Base-by-base conservation (phyloP, 2,113 vertebrate genomes). In the Acrocephalus arundinaceus region DNA sequence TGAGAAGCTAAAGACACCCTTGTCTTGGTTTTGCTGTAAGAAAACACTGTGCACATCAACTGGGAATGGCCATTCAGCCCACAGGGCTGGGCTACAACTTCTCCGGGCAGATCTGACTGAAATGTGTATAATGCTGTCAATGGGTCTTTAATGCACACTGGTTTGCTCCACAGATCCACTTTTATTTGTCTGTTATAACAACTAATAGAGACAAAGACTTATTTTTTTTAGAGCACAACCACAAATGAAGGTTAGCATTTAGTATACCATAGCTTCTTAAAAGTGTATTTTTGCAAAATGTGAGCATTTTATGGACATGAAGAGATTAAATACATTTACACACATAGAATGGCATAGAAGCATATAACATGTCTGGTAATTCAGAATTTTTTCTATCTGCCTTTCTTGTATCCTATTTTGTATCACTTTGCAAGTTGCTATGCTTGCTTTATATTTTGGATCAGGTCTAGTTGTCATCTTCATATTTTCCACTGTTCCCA, bases 1-100 rank as follows among this genome's bases (percentile, higher is more conserved):
- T 39, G 54, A 31, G 25, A 73, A 65, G 52, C 17, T 66, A 7
- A 48, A 57, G 54, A 70, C 0, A 65, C 2, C 14, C 43, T 35
- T 35, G 35, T 35, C 35, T 35, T 35, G 35, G 35, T 35, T 35
- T 35, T 35, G 35, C 35, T 73, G 25, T 46, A 55, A 89, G 24
- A 35, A 31, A 18, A 81, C 3, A 25, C 13, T 31, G 18, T 4
- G 0, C 0, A 1, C n/a, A 75, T 31, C 63, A 76, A 11, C 33
- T 62, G 51, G 54, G 20, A 66, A 70, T 10, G n/a, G 11, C 27
- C 37, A 43, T 66, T 66, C 62, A 61, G 37, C 31, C 30, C 12
- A 41, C 23, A 51, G 39, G 54, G 23, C 21, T 84, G n/a, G 33
- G 39, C 54, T 57, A 18, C 28, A 46, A 24, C 21, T 67, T 88